Conservation (phyloP, 2,797 vertebrate species). For the Neoniphon sammara region DNA sequence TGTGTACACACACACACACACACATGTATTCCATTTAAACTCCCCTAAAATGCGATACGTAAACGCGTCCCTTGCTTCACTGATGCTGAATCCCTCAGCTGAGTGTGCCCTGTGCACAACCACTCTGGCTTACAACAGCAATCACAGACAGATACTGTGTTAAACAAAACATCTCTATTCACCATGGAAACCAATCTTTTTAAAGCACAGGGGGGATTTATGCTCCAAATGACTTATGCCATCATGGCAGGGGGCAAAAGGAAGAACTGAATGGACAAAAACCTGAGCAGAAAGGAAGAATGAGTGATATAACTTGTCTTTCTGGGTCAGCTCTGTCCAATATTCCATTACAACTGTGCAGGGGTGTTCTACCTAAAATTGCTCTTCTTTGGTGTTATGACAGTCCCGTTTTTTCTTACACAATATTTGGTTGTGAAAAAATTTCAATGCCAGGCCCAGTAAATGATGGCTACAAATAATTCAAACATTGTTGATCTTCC, state of each 20-base stretch:
- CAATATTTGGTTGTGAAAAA: background rate
- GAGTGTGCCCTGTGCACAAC: conserved; percentile 19
- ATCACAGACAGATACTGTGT: conserved; percentile 58
- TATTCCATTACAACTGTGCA: conserved; percentile 17
- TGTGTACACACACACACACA: conserved; percentile 4
- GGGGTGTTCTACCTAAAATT: background rate
- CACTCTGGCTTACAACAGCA: conserved; percentile 40
- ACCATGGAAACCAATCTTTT: conserved; percentile 64
- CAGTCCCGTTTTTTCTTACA: background rate
- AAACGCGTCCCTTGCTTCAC: conserved; percentile 40
- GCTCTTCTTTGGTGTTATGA: background rate
- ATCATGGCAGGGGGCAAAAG: conserved; percentile 48
- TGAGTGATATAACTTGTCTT: conserved; percentile 31
- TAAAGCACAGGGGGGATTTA: conserved; percentile 49
- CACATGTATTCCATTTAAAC: conserved; percentile 64
- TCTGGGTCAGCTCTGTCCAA: conserved; percentile 12
- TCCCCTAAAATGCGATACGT: conserved; percentile 35
- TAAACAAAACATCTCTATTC: conserved; percentile 69
- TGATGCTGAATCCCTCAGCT: conserved; percentile 48
- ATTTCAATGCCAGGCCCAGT: background rate
- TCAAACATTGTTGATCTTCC: conserved; percentile 3
- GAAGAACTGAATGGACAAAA: conserved; percentile 25
- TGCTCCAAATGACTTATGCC: conserved; percentile 38
- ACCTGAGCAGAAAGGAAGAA: conserved; percentile 16
- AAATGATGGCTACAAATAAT: background rate